Conservation (phyloP, 2,797 vertebrate species). For the Rhodeus uyekii region DNA sequence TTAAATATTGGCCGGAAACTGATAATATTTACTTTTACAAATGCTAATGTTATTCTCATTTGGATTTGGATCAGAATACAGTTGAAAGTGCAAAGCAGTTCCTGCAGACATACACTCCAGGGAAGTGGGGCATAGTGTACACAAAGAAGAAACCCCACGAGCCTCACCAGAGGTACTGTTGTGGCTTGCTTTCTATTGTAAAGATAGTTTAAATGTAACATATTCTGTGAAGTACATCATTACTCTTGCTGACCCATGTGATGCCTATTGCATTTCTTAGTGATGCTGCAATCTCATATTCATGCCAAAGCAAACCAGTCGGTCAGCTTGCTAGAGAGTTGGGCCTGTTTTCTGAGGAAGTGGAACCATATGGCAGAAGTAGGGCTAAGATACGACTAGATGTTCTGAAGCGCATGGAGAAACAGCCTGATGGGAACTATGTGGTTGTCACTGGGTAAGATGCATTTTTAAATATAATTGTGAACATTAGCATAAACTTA, state of each 20-base stretch:
- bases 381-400: constrained; percentile 83
- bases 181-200: background rate
- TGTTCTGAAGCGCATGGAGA: constrained; percentile 74
- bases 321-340: constrained; percentile 76
- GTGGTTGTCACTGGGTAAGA: constrained; percentile 84
- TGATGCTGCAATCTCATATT: constrained; percentile 78
- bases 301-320: constrained; percentile 76
- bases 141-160: constrained; percentile 70
- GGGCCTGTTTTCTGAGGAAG: constrained; percentile 79
- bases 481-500: background rate
- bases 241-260: background rate
- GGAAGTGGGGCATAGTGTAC: constrained; percentile 79
- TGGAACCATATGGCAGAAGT: constrained; percentile 79
- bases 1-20: background rate
- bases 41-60: background rate
- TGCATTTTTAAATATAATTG: background rate
- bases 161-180: constrained; percentile 81
- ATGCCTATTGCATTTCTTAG: constrained; percentile 58
- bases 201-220: background rate
- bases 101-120: constrained; percentile 75
- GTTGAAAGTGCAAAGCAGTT: constrained; percentile 87
- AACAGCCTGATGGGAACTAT: constrained; percentile 82
- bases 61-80: constrained; percentile 82
- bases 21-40: background rate
- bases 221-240: background rate